Percentiles rank a stretch among this genome's conserved stretches.
phyloP scores from a whole-genome alignment of 2,797 vertebrate species.

The Siniperca scherzeri region DNA sequence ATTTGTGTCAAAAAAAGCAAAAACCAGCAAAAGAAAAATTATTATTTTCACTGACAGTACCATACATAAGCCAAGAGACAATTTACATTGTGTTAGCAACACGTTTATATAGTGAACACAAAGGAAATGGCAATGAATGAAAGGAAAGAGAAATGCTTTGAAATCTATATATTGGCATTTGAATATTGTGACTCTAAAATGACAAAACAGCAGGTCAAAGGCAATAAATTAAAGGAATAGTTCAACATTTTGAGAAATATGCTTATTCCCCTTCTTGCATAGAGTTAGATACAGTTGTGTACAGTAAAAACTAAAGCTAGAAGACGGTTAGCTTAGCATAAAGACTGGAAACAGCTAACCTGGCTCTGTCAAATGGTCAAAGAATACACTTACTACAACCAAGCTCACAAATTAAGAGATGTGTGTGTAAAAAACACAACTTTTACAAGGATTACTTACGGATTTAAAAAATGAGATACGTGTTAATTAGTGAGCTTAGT shows the following conservation, averaged over 20 bases:
- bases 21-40: neutral
- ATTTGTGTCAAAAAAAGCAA: neutral
- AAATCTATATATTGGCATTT: neutral
- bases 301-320: neutral
- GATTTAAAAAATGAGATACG: neutral
- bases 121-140: slow-evolving; percentile 9
- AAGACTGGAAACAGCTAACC: neutral
- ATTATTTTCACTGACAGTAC: slow-evolving; percentile 7
- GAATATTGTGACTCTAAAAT: neutral
- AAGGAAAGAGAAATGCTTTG: slow-evolving; percentile 19
- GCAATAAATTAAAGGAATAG: slow-evolving; percentile 4
- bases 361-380: neutral
- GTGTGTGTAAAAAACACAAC: neutral
- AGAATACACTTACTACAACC: neutral
- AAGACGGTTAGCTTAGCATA: neutral
- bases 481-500: neutral
- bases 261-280: neutral
- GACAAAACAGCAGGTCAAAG: neutral
- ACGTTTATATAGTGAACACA: neutral
- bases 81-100: slow-evolving; percentile 10
- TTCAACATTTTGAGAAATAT: neutral
- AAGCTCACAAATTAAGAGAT: neutral
- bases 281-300: neutral
- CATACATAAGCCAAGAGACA: neutral
- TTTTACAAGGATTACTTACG: no score